phyloP scores from a whole-genome alignment of 2,888 invertebrate genomes.

The Drosophila austrosaltans region DNA sequence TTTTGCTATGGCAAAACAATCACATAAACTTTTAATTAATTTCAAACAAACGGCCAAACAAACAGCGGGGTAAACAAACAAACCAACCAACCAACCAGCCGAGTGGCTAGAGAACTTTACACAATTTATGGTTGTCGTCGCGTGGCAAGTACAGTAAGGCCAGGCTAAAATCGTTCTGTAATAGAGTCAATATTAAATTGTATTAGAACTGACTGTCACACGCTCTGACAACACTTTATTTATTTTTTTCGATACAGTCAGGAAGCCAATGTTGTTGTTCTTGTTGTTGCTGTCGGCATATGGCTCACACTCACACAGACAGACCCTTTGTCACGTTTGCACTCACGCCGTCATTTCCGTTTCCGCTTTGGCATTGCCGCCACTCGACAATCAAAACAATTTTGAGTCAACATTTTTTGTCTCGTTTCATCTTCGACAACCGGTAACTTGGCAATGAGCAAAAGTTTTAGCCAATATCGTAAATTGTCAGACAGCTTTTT shows the following conservation, averaged over 20 bases:
- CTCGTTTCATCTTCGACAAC: conserved; percentile 26
- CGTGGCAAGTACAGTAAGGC: conserved; percentile 54
- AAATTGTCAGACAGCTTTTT: conserved; percentile 26
- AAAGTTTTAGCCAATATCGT: conserved; percentile 37
- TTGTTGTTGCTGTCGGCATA: conserved; percentile 38
- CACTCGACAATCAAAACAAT: conserved; percentile 28
- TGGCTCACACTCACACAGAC: not conserved
- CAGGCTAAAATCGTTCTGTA: conserved; percentile 12
- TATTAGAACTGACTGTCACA: conserved; percentile 11
- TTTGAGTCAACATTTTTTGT: conserved; percentile 40
- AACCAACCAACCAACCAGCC: conserved; percentile 39
- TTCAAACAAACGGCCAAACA: conserved; percentile 64
- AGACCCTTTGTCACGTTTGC: conserved; percentile 16
- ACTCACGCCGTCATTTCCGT: conserved; percentile 63
- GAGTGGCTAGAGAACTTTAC: conserved; percentile 50
- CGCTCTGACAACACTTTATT: conserved; percentile 57
- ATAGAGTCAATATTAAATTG: conserved; percentile 1
- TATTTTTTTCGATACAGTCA: conserved; percentile 4
- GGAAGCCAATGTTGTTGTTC: conserved; percentile 52
- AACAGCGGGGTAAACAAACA: conserved; percentile 45
- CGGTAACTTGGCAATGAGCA: conserved; percentile 63
- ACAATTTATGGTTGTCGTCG: conserved; percentile 60
- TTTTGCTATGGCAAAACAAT: conserved; percentile 56
- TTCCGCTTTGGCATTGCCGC: conserved; percentile 52
- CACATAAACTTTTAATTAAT: conserved; percentile 76